Base-by-base conservation (phyloP, 53 echinoderm and acorn worm species). In the Echinometra lucunter region DNA sequence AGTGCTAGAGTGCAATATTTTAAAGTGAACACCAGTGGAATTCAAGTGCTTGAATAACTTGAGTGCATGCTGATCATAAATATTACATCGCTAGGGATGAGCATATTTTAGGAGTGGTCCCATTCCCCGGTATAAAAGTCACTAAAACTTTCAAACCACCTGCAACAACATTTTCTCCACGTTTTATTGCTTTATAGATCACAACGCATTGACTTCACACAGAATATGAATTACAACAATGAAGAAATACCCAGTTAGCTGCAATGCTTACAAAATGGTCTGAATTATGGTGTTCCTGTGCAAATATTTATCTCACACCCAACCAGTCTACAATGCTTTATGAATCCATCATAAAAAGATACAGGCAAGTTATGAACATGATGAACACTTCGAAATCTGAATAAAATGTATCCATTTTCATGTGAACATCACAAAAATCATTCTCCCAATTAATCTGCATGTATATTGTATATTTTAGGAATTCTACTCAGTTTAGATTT, bases 241-340 rank as follows among this genome's bases (percentile, higher is more conserved):
- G 78, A 40, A 78, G 78, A 10, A 40, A 42, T 78, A 40, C 78
- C 21, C 42, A 21, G 21, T 42, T 40, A 38, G 78, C 38, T 78
- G 78, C 23, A 21, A 78, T 38, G 42, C 78, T 40, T 42, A 78
- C 78, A 78, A 78, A 42, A 35, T 78, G 38, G 78, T 78, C 78
- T 40, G 78, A 78, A 78, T 78, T 78, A 78, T 38, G 78, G 78
- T 42, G 78, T 42, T 42, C 42, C 78, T 78, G 78, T 40, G 42
- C 78, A 78, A 78, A 78, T 78, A 78, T 78, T 78, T 42, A 78
- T 78, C 42, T 78, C 78, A 78, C 78, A 78, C 78, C 78, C 35
- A 30, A 78, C 23, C 28, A 21, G 42, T 40, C 23, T 19, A 78
- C n/a, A n/a, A n/a, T n/a, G n/a, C 78, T 78, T 78, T 78, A 7